Percentiles rank a stretch among this genome's conserved stretches.
Evolutionary conservation across 2,797 vertebrate species (phyloP).

Genomic region (Gymnoscopelus microlampas): DNA sequence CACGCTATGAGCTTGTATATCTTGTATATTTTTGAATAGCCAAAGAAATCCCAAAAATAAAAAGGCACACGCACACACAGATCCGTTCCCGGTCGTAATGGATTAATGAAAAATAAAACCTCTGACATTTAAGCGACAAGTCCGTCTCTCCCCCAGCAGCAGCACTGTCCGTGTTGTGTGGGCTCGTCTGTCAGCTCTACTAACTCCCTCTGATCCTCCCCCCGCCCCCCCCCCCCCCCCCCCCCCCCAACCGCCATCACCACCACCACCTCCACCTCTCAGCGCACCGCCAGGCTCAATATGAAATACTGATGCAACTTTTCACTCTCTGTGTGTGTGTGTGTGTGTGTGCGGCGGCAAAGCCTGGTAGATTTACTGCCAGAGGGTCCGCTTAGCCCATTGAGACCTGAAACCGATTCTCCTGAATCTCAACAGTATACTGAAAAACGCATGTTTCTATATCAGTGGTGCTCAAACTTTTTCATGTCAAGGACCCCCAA

Average conservation of each 20-base stretch:
- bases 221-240: not conserved
- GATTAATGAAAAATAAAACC: conserved; percentile 28
- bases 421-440: too few relatives aligned
- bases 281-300: not conserved
- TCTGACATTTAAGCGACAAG: conserved; percentile 15
- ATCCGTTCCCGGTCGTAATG: too few relatives aligned
- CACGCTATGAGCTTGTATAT: too few relatives aligned
- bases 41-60: too few relatives aligned
- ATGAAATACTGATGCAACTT: conserved; percentile 3
- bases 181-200: not conserved
- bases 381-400: not conserved
- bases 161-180: not conserved
- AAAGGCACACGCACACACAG: too few relatives aligned
- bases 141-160: not conserved
- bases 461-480: too few relatives aligned
- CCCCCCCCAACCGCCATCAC: not conserved
- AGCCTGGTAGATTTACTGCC: not conserved
- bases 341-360: not conserved
- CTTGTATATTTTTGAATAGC: too few relatives aligned
- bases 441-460: too few relatives aligned
- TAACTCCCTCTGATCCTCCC: conserved; percentile 9
- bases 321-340: not conserved
- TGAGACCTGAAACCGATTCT: too few relatives aligned
- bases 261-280: not conserved
- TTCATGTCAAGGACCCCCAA: too few relatives aligned